Percentiles rank a stretch among this genome's conserved stretches.
Conservation (phyloP, 2,113 vertebrate genomes). For the Notechis scutatus region DNA sequence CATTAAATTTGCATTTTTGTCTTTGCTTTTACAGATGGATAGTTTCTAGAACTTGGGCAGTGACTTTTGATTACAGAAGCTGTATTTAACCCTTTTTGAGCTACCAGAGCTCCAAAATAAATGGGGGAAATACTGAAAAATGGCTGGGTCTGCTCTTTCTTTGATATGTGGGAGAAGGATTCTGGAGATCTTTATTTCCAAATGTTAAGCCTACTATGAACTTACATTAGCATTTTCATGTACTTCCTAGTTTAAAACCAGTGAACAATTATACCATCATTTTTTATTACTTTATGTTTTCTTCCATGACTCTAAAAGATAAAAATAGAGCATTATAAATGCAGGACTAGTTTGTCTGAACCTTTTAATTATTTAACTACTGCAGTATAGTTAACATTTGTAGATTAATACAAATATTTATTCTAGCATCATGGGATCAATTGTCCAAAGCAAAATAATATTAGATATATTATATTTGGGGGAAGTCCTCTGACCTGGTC, state of each 20-base stretch:
- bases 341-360: not conserved
- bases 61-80: not conserved
- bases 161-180: not conserved
- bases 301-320: not conserved
- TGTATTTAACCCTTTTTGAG: not conserved
- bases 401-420: not conserved
- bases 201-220: not conserved
- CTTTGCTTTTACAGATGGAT: not conserved
- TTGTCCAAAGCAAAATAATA: not conserved
- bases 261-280: not conserved
- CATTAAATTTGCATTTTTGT: not conserved
- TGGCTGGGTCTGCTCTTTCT: not conserved
- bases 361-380: not conserved
- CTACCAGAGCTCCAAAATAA: not conserved
- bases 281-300: not conserved
- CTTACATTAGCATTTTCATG: not conserved
- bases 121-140: not conserved
- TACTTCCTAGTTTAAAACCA: not conserved
- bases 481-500: not conserved
- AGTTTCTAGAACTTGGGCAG: not conserved
- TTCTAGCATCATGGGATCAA: not conserved
- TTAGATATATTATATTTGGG: not conserved
- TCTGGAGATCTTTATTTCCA: not conserved
- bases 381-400: not conserved
- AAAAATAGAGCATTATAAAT: not conserved